These are phyloP conservation scores for Halocynthia aurantium DNA, from an alignment of 23 tunicate species.

Conservation along the genomic window DNA sequence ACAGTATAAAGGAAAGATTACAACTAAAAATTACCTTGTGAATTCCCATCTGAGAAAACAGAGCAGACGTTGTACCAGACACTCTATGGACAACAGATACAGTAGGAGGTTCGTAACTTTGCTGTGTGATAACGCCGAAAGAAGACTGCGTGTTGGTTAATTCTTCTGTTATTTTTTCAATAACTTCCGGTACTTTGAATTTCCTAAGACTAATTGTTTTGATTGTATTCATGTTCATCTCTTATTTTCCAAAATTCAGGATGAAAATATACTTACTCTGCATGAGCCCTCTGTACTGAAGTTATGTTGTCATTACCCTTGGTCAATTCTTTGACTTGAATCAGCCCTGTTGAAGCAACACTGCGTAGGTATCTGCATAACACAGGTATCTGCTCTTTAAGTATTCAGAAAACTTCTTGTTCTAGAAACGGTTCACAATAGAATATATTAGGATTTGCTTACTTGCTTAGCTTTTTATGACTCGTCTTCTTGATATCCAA, in stretches of 20 bases:
- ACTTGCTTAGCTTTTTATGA: constrained; percentile 74
- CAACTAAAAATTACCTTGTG: constrained; percentile 32
- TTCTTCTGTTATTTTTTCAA: constrained; percentile 3
- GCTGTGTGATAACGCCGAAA: constrained; percentile 71
- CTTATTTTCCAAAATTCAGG: too few relatives aligned
- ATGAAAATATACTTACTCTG: constrained; percentile 27
- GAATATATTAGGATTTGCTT: background rate
- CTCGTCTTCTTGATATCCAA: constrained; percentile 78
- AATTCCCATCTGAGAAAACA: constrained; percentile 43
- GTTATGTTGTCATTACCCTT: constrained; percentile 72
- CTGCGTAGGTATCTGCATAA: constrained; percentile 40
- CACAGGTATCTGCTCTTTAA: background rate
- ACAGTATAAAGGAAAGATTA: background rate
- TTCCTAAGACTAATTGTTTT: too few relatives aligned
- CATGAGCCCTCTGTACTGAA: constrained; percentile 49
- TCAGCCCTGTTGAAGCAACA: constrained; percentile 27
- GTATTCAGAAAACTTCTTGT: background rate
- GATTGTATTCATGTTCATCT: too few relatives aligned
- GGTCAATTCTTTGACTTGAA: constrained; percentile 58
- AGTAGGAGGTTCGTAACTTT: constrained; percentile 79
- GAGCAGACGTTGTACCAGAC: constrained; percentile 34
- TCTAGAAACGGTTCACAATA: background rate
- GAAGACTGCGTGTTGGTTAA: constrained; percentile 46
- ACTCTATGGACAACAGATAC: constrained; percentile 52
- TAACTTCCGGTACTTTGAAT: background rate